Evolutionary conservation across 1,140 invertebrate genomes (phyloP), one percentile per base, ranked within the genome.

Genomic region (Metaphire vulgaris): DNA sequence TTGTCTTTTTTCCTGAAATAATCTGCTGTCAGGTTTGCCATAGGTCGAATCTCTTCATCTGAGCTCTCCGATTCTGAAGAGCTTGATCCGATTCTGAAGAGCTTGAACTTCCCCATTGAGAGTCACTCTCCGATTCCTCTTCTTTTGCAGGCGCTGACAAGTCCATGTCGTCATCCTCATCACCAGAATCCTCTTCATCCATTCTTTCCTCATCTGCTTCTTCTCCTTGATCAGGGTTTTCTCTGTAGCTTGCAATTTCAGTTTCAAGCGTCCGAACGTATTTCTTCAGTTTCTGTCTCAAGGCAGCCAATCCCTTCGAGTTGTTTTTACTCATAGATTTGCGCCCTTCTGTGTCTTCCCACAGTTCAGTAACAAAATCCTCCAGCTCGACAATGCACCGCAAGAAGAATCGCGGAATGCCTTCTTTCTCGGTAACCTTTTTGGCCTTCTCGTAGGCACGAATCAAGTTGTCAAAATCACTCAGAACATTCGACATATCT

Each of bases 261-360:
- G 78, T 74, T 81, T 99, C 96, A 89, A 96, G 97, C 77, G 97
- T 88, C 85, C 97, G 96, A 75, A 92, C 92, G 83, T 99, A 99
- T 85, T 99, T 99, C 74, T 95, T 90, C 65, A 99, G 87, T 83
- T 99, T 99, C 82, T 99, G 96, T 67, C 97, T 89, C 75, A 99
- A 87, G 0, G 95, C 94, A 1, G 94, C 91, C 69, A 99, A 88
- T 12, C 94, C 93, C 87, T 98, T 99, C 30, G 95, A 93, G 85
- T 95, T 95, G 79, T 91, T 91, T 85, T 95, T 96, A 12, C 90
- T 93, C 90, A 95, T 85, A 41, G 81, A 90, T 84, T 94, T 94
- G n/a, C 92, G 80, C 6, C 82, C 85, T 69, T 88, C 87, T 75
- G 81, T 81, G 77, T 88, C 88, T 75, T 88, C 87, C 88, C 88